Conservation (phyloP, 2,113 vertebrate genomes). For the Callopanchax toddi region DNA sequence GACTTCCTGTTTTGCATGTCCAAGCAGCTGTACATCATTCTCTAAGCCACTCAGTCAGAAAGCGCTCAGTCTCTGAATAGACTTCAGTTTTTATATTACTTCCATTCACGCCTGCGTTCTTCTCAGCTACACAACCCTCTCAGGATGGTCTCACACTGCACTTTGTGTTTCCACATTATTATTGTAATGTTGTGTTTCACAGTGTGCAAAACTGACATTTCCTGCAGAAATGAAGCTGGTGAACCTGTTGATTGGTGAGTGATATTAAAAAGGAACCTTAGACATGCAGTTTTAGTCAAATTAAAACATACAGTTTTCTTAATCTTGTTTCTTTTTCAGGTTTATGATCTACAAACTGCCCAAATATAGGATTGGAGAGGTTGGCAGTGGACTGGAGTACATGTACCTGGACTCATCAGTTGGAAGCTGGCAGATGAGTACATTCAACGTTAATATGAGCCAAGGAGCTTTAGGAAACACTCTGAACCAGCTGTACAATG, state of each 20-base stretch:
- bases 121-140: neutral
- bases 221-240: slow-evolving; percentile 88
- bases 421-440: slow-evolving; percentile 80
- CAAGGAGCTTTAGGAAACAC: slow-evolving; percentile 82
- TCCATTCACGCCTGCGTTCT: neutral
- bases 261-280: neutral
- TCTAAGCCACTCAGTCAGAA: slow-evolving; percentile 21
- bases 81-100: slow-evolving; percentile 34
- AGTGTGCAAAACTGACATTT: slow-evolving; percentile 67
- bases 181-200: slow-evolving; percentile 14
- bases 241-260: slow-evolving; percentile 92
- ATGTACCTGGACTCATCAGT: slow-evolving; percentile 87
- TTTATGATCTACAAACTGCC: slow-evolving; percentile 92
- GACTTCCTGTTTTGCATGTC: slow-evolving; percentile 71
- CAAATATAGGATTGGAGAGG: slow-evolving; percentile 67
- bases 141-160: slow-evolving; percentile 29
- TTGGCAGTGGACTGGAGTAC: slow-evolving; percentile 86
- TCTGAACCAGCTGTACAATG: slow-evolving; percentile 84
- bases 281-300: neutral
- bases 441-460: slow-evolving; percentile 83
- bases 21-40: slow-evolving; percentile 41
- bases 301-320: neutral
- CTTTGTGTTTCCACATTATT: slow-evolving; percentile 15
- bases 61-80: neutral
- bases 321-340: slow-evolving; percentile 68